A percentile compares a stretch with the other conserved stretches of the same genome.
phyloP scores from a whole-genome alignment of 2,113 vertebrate genomes.

The Eublepharis macularius region DNA sequence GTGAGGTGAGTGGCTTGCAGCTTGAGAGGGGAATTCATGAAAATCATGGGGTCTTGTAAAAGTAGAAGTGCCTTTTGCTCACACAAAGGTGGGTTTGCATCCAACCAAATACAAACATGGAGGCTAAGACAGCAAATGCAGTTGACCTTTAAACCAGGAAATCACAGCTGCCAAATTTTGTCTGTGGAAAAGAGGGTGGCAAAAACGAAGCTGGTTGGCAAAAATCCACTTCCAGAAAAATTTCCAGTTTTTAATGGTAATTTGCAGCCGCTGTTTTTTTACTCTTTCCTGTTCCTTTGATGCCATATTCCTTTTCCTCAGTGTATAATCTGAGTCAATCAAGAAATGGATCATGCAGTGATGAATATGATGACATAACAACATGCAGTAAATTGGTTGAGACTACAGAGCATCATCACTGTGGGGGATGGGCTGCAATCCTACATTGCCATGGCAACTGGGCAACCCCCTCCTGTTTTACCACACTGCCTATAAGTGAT shows the following conservation, averaged over 20 bases:
- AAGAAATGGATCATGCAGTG: background rate
- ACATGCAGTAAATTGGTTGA: background rate
- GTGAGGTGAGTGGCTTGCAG: too few relatives aligned
- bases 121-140: background rate
- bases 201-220: background rate
- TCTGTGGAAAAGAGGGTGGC: background rate
- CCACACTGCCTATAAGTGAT: too few relatives aligned
- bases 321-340: background rate
- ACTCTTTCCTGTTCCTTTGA: too few relatives aligned
- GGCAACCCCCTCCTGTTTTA: background rate
- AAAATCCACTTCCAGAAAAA: too few relatives aligned
- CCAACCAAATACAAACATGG: background rate
- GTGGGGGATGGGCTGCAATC: too few relatives aligned
- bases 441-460: background rate
- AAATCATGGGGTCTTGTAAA: too few relatives aligned
- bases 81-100: too few relatives aligned
- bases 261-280: background rate
- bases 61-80: too few relatives aligned
- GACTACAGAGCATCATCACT: background rate
- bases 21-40: too few relatives aligned
- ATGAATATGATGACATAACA: background rate
- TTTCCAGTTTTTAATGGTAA: background rate
- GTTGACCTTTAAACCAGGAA: background rate
- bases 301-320: background rate
- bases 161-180: too few relatives aligned